These are phyloP conservation scores for Ennomos quercinarius DNA, from an alignment of 2,888 invertebrate genomes.

Conservation along the genomic window DNA sequence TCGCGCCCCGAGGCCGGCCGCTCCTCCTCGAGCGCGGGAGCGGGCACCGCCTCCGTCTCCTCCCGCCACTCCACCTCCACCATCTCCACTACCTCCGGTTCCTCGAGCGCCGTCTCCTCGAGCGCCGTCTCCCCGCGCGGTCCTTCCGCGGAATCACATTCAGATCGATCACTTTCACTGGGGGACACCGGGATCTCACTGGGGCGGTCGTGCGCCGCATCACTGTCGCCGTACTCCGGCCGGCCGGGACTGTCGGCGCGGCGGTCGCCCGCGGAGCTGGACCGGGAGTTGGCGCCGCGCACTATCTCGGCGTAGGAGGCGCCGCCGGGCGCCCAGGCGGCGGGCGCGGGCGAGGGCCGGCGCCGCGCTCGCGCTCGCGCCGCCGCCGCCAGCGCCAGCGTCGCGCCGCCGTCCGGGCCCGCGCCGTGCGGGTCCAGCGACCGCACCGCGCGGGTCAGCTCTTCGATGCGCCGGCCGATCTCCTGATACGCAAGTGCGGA, in stretches of 20 bases:
- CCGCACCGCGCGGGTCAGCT: constrained; percentile 89
- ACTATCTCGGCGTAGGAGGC: constrained; percentile 93
- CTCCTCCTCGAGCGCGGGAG: constrained; percentile 8
- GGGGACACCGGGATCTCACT: constrained; percentile 62
- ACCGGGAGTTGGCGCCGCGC: constrained; percentile 83
- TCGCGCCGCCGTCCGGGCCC: constrained; percentile 43
- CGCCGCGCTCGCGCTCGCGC: constrained; percentile 62
- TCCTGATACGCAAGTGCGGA: constrained; percentile 88
- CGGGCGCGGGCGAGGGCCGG: constrained; percentile 52
- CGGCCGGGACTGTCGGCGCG: constrained; percentile 47
- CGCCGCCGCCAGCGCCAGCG: constrained; percentile 86
- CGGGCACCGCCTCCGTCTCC: constrained; percentile 41
- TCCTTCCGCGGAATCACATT: constrained; percentile 48
- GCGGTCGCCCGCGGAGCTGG: constrained; percentile 63
- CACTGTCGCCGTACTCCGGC: constrained; percentile 41
- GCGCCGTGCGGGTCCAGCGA: constrained; percentile 90
- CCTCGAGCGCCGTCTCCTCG: constrained; percentile 19
- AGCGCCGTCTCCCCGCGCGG: constrained; percentile 32
- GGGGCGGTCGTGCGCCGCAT: constrained; percentile 6
- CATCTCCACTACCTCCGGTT: constrained; percentile 39
- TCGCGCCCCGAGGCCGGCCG: constrained; percentile 4
- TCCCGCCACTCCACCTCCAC: constrained; percentile 47
- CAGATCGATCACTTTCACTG: constrained; percentile 72
- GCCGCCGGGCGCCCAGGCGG: constrained; percentile 90
- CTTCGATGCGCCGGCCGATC: constrained; percentile 89